Percentiles rank a stretch among this genome's conserved stretches.
These are phyloP conservation scores for Entelurus aequoreus DNA, from an alignment of 2,113 vertebrate species.

Conservation along the genomic window DNA sequence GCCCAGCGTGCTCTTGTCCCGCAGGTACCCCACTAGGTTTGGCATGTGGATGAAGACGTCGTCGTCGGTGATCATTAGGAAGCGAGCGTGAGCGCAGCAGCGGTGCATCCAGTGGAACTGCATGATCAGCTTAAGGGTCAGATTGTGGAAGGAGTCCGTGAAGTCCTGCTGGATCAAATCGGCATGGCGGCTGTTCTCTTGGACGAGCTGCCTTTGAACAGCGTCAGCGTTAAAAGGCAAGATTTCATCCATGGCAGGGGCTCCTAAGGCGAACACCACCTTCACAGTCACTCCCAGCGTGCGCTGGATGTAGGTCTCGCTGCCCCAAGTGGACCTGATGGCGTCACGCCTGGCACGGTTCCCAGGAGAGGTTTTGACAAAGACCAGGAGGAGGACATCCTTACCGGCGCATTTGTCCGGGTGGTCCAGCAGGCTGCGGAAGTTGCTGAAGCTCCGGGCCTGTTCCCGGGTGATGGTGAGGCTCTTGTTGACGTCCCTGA, in stretches of 20 bases:
- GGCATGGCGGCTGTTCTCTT: constrained; percentile 72
- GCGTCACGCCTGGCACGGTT: constrained; percentile 76
- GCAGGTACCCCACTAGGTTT: constrained; percentile 88
- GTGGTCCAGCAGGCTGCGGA: constrained; percentile 84
- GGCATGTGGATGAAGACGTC: constrained; percentile 95
- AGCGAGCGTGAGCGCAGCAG: constrained; percentile 83
- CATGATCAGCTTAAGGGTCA: constrained; percentile 88
- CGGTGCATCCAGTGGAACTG: constrained; percentile 90
- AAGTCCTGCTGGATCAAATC: constrained; percentile 94
- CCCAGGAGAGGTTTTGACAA: constrained; percentile 85
- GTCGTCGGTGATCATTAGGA: constrained; percentile 93
- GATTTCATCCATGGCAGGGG: constrained; percentile 1
- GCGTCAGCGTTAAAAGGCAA: no score
- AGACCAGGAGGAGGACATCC: constrained; percentile 84
- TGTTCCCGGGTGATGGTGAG: constrained; percentile 75
- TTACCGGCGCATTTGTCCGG: constrained; percentile 74
- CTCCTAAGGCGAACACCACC: constrained; percentile 85
- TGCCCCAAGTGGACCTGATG: constrained; percentile 91
- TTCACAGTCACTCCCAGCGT: constrained; percentile 80
- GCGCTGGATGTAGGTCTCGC: constrained; percentile 74
- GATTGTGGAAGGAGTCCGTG: constrained; percentile 91
- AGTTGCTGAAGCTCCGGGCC: constrained; percentile 60
- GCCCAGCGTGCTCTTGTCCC: constrained; percentile 64
- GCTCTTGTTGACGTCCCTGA: constrained; percentile 79
- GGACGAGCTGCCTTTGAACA: constrained; percentile 67